Conservation (phyloP, 2,797 vertebrate species). For the Hydrophis major region DNA sequence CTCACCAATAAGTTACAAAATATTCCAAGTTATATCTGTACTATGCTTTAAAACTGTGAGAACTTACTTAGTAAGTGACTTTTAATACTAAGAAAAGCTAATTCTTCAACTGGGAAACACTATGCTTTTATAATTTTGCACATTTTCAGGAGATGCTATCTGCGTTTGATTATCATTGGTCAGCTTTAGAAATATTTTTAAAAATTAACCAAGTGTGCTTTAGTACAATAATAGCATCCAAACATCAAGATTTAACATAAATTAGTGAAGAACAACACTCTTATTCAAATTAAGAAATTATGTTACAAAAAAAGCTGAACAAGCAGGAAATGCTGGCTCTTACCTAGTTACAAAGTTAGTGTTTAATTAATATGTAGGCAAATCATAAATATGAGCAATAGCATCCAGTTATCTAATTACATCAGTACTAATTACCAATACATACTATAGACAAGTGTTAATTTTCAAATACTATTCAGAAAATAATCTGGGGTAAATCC, state of each 20-base stretch:
- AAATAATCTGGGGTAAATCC: background rate
- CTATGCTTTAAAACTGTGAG: background rate
- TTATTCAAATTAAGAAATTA: slow-evolving; percentile 19
- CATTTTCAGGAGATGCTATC: slow-evolving; percentile 20
- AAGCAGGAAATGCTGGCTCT: background rate
- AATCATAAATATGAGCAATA: background rate
- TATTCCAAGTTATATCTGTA: background rate
- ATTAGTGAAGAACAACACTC: background rate
- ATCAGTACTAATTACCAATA: background rate
- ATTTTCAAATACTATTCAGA: background rate
- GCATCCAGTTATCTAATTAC: background rate
- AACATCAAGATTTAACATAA: background rate
- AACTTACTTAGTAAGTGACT: background rate
- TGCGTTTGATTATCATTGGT: slow-evolving; percentile 16
- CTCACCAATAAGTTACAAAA: background rate
- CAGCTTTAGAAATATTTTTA: slow-evolving; percentile 21
- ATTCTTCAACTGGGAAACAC: slow-evolving; percentile 47
- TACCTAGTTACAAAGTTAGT: background rate
- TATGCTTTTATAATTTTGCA: slow-evolving; percentile 42
- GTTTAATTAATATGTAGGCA: background rate
- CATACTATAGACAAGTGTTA: background rate
- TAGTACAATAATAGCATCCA: background rate
- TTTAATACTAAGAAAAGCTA: background rate
- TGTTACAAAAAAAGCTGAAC: slow-evolving; percentile 9
- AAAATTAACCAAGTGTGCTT: slow-evolving; percentile 17